Base-by-base conservation (phyloP, 2,113 vertebrate genomes). In the Chlamydotis undulata region DNA sequence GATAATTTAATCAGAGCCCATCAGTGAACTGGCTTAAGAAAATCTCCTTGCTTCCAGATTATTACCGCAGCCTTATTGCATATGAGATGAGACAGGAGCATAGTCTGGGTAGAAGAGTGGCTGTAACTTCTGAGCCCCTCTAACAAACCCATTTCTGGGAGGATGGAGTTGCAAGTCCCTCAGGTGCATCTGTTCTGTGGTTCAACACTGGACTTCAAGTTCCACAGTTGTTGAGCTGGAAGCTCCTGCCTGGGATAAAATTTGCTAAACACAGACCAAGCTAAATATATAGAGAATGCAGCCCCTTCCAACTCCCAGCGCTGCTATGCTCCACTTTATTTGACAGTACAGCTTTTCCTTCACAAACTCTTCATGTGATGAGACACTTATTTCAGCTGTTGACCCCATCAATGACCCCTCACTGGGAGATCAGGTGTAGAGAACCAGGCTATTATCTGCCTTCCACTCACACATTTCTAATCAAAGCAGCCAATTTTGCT, bases 371-470 rank as follows among this genome's bases (percentile, higher is more conserved):
- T 93, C 88, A 74, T 96, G 71, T 94, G 95, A 94, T 47, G 68
- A 93, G 96, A 96, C 91, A 67, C 92, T 97, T 96, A 96, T 96
- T 97, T 96, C 92, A 94, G 90, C 92, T 94, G 87, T 97, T 97
- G 97, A 97, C 97, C 96, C 74, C 85, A 68, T 97, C 95, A 91
- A 23, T 97, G 96, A 97, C 96, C 96, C 65, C 89, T 96, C 90
- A 64, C 93, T 96, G 93, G 91, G 95, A 96, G 96, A 97, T 96
- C 96, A 97, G 95, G 69, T 97, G 87, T 96, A 93, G 84, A 97
- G 92, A 95, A 74, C 80, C 75, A 96, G 80, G 88, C 96, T 97
- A 96, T 97, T 97, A 96, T 97, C 87, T 96, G 55, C 65, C 80
- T 97, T 96, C 89, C 89, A 96, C 87, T 97, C 60, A 56, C 87